Evolutionary conservation across 2,113 vertebrate genomes (phyloP), one percentile per base, ranked within the genome.

Genomic region (Microcebus lehilahytsara): DNA sequence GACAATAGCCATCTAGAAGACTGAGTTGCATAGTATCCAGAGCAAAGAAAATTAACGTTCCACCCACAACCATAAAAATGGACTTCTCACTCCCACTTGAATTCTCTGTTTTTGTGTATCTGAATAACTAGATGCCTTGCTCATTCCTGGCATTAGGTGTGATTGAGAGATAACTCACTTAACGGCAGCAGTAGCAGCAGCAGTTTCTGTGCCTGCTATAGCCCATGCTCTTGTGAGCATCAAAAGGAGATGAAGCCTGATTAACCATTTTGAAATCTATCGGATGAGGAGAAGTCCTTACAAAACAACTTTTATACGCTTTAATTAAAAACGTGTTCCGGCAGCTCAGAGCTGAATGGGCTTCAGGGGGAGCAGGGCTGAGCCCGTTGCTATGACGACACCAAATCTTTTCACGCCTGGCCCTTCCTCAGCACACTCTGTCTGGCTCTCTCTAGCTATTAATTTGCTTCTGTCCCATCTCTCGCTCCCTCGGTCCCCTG

Each of bases 351-450:
- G 97, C 96, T 99, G 98, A 99, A 99, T 99, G 98, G 98, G 97
- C 98, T 98, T 97, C 97, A 98, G 98, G 98, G 98, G 98, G 98
- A 98, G 98, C 98, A 95, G 97, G 98, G 98, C 98, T 98, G 98
- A 98, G 98, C 98, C 97, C 88, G 98, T 99, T 99, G 98, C 99
- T 98, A 99, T 99, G 99, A 99, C 99, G 87, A 99, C 99, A 98
- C 98, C 97, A 99, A 99, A 98, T 98, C 99, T 99, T 98, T 98
- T 98, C 98, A 97, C 67, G 97, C 97, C 98, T 98, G 98, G 98
- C 98, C 97, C 98, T 97, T 98, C 94, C 98, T 93, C 96, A 95
- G 97, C 97, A 92, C 98, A 97, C 95, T 98, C 97, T 89, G 95
- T 96, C 95, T 84, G 81, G 85, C 91, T 97, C 92, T 83, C 79